phyloP scores from a whole-genome alignment of 2,888 invertebrate genomes.

The Halocaridina rubra region DNA sequence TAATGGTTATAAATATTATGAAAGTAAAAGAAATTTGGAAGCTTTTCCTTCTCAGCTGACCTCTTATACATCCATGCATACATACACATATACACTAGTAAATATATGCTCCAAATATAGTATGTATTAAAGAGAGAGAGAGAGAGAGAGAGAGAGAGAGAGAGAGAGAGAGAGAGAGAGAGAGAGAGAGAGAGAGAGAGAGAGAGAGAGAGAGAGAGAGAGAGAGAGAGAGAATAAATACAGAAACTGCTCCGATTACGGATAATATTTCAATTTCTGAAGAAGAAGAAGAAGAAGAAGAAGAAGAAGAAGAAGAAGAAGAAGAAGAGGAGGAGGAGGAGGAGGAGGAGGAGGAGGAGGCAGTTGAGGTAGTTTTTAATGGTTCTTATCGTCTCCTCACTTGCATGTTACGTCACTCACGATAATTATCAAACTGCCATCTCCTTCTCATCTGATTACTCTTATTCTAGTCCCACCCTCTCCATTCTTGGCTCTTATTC shows the following conservation, averaged over 20 bases:
- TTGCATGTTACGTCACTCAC: conserved; percentile 3
- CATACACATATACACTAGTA: too few species aligned
- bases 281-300: background rate
- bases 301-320: background rate
- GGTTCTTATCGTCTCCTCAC: background rate
- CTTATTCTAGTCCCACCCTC: background rate
- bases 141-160: background rate
- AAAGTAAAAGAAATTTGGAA: too few species aligned
- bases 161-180: background rate
- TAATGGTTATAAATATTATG: too few species aligned
- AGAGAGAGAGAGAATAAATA: background rate
- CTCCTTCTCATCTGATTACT: background rate
- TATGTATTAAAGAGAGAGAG: background rate
- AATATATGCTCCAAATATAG: too few species aligned
- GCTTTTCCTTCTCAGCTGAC: too few species aligned
- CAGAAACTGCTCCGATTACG: too few species aligned
- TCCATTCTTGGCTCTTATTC: conserved; percentile 18
- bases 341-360: background rate
- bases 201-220: background rate
- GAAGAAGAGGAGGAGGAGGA: background rate
- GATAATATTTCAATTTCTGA: too few species aligned
- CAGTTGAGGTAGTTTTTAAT: background rate
- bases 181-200: background rate
- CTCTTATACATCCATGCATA: too few species aligned
- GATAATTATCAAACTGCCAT: conserved; percentile 2